Conservation (phyloP, 2,113 vertebrate genomes). For the Butorides virescens region DNA sequence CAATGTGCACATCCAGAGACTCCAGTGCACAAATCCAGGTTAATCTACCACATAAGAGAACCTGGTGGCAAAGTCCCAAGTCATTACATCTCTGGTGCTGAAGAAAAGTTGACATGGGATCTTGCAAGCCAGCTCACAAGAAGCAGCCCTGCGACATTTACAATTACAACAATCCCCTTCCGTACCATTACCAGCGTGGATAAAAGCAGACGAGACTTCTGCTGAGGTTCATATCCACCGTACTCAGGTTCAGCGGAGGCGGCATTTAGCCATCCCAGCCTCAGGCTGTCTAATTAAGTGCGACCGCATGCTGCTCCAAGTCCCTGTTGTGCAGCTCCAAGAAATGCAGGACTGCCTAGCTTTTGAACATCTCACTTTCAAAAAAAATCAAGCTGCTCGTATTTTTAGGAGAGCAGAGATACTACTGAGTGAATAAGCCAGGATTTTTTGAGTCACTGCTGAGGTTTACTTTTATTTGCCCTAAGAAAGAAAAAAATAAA, state of each 20-base stretch:
- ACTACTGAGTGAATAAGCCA: background rate
- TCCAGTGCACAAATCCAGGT: background rate
- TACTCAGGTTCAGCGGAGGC: background rate
- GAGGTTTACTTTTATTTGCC: background rate
- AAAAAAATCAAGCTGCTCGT: background rate
- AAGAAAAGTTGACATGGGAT: background rate
- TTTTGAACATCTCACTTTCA: background rate
- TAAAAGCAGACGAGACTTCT: background rate
- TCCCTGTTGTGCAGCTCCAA: background rate
- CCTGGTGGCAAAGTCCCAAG: background rate
- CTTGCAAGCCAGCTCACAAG: background rate
- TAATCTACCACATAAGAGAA: background rate
- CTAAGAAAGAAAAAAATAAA: background rate
- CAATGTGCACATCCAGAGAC: background rate
- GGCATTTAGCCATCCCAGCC: background rate
- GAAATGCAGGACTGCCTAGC: background rate
- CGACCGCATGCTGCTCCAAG: accelerated
- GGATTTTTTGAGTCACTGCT: background rate
- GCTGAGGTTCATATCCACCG: background rate
- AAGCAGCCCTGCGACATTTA: background rate
- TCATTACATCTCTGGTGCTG: background rate
- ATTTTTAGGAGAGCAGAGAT: background rate
- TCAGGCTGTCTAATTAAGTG: background rate
- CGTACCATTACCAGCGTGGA: background rate
- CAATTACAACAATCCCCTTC: background rate